These are phyloP conservation scores for Pungitius pungitius DNA, from an alignment of 2,113 vertebrate genomes.

Conservation along the genomic window DNA sequence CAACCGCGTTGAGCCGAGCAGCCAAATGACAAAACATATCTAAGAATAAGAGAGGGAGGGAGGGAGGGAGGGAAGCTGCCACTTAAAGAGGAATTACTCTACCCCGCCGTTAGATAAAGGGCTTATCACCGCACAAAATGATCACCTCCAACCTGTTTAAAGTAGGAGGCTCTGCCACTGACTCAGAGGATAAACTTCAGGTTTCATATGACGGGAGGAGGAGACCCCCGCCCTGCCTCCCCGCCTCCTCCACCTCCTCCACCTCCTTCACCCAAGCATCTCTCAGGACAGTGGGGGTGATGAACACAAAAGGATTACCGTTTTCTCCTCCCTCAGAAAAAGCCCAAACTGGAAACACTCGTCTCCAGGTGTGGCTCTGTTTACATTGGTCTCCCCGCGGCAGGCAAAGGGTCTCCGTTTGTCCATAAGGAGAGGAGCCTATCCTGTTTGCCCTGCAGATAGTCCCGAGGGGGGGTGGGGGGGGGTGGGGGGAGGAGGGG, in stretches of 20 bases:
- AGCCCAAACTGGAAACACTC: slow-evolving; percentile 44
- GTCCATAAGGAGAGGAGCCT: slow-evolving; percentile 49
- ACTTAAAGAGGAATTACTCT: slow-evolving; percentile 76
- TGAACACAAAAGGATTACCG: slow-evolving; percentile 81
- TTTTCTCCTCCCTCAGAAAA: slow-evolving; percentile 54
- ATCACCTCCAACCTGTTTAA: slow-evolving; percentile 77
- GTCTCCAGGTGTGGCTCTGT: slow-evolving; percentile 49
- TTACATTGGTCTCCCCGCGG: slow-evolving; percentile 56
- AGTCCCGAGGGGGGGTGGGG: slow-evolving; percentile 52
- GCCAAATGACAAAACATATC: slow-evolving; percentile 39
- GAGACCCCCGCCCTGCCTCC: no score
- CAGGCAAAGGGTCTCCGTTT: slow-evolving; percentile 34
- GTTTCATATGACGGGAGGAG: slow-evolving; percentile 77
- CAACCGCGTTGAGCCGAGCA: slow-evolving; percentile 20
- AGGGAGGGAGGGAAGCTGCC: slow-evolving; percentile 22
- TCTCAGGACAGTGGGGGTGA: slow-evolving; percentile 72
- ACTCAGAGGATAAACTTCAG: slow-evolving; percentile 79
- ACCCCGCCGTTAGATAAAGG: slow-evolving; percentile 83
- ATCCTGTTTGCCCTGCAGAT: slow-evolving; percentile 65
- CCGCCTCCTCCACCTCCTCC: slow-evolving; percentile 30
- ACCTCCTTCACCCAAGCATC: slow-evolving; percentile 35
- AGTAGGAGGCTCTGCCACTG: slow-evolving; percentile 81
- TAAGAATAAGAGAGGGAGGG: neutral
- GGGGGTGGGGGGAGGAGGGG: no score
- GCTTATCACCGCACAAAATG: slow-evolving; percentile 85